A percentile compares a stretch with the other conserved stretches of the same genome.
phyloP scores from a whole-genome alignment of 2,888 invertebrate genomes.

The Sclerodermus sp. region DNA sequence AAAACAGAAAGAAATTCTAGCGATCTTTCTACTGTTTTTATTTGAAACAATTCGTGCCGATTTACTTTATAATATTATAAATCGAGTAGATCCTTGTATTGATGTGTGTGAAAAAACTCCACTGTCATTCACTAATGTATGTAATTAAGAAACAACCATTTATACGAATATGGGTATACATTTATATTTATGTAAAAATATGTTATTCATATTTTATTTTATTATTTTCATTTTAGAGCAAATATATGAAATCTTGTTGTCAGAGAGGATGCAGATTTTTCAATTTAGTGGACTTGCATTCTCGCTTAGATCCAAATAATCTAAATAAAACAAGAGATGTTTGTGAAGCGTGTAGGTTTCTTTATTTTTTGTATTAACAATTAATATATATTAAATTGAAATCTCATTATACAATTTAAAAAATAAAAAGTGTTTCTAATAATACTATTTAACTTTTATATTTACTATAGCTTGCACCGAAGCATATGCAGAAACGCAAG shows the following conservation, averaged over 20 bases:
- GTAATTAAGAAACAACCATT: conserved; percentile 3
- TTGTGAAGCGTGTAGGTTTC: conserved; percentile 47
- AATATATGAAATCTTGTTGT: conserved; percentile 46
- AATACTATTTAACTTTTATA: conserved; percentile 9
- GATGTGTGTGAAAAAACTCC: conserved; percentile 42
- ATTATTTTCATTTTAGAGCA: conserved; percentile 26
- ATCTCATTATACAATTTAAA: not conserved
- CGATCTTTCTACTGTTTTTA: conserved; percentile 22
- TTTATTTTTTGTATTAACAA: not conserved
- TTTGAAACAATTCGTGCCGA: conserved; percentile 25
- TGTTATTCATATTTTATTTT: not conserved
- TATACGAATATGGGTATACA: too few species aligned
- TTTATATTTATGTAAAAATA: not conserved
- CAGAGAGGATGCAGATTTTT: conserved; percentile 55
- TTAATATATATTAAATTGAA: not conserved
- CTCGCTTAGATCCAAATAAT: conserved; percentile 37
- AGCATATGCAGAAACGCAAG: conserved; percentile 41
- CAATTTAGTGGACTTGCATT: conserved; percentile 45
- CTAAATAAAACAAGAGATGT: conserved; percentile 44
- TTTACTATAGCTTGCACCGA: conserved; percentile 46
- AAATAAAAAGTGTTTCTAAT: not conserved
- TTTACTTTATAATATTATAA: conserved; percentile 33
- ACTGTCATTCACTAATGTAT: conserved; percentile 33
- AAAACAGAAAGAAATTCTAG: conserved; percentile 22
- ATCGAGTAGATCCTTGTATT: conserved; percentile 43